These are phyloP conservation scores for Cyprinodon variegatus DNA, from an alignment of 2,113 vertebrate species.

Conservation along the genomic window DNA sequence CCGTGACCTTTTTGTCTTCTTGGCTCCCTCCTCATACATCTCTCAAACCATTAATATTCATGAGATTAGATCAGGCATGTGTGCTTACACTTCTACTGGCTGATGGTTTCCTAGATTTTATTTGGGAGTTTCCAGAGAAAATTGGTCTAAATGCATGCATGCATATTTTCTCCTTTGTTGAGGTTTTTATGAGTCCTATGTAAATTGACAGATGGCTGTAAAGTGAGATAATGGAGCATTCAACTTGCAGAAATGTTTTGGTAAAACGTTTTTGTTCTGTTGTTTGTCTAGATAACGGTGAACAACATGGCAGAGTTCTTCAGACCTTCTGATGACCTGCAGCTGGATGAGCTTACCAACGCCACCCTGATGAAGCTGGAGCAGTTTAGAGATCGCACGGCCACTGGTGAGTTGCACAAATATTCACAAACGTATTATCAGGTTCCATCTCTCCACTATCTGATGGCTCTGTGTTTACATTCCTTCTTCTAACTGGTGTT, in stretches of 20 bases:
- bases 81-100: too few relatives aligned
- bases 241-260: not conserved
- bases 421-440: not conserved
- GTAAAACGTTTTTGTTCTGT: conserved; percentile 3
- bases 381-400: conserved; percentile 94
- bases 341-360: conserved; percentile 91
- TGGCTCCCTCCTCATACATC: too few relatives aligned
- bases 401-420: conserved; percentile 86
- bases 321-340: conserved; percentile 89
- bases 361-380: conserved; percentile 96
- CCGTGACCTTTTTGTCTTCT: too few relatives aligned
- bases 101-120: not conserved
- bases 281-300: conserved; percentile 85
- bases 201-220: not conserved
- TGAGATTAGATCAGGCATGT: too few relatives aligned
- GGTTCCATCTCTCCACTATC: not conserved
- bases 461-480: conserved; percentile 15
- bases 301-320: conserved; percentile 93
- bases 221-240: not conserved
- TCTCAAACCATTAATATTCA: too few relatives aligned
- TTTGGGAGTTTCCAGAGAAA: not conserved
- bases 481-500: not conserved
- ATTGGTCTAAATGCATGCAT: not conserved
- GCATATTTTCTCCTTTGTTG: not conserved
- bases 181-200: not conserved